A percentile compares a stretch with the other conserved stretches of the same genome.
phyloP scores from a whole-genome alignment of 1,140 invertebrate genomes.

The Linepithema humile region DNA sequence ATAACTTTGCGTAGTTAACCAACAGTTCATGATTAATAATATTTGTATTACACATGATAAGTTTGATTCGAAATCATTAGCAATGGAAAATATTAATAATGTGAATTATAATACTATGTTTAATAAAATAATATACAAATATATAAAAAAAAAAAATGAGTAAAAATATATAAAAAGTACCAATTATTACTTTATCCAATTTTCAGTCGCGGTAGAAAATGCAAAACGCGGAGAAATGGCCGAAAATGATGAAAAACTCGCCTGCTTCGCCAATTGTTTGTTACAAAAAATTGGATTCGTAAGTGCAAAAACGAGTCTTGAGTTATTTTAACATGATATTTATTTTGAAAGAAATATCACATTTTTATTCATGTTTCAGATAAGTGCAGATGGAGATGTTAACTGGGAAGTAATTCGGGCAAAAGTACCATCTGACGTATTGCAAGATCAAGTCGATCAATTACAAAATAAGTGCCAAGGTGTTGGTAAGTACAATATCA shows the following conservation, averaged over 20 bases:
- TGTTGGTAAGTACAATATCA: constrained; percentile 64
- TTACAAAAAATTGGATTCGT: constrained; percentile 68
- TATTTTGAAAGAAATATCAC: not conserved
- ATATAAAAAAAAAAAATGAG: not conserved
- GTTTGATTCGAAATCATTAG: no score
- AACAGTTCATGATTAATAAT: no score
- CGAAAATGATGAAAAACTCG: constrained; percentile 57
- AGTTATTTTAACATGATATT: not conserved
- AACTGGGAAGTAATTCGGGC: constrained; percentile 67
- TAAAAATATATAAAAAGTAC: constrained; percentile 2
- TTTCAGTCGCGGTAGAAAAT: constrained; percentile 66
- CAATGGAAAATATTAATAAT: no score
- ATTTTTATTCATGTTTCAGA: constrained; percentile 53
- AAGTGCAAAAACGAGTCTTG: constrained; percentile 18
- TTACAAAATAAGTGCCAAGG: constrained; percentile 64
- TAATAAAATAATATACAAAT: not conserved
- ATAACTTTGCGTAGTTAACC: no score
- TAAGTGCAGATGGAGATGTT: constrained; percentile 70
- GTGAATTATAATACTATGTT: no score
- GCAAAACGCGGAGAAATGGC: constrained; percentile 60
- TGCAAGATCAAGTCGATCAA: constrained; percentile 60
- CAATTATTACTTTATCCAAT: no score
- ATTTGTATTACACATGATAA: no score
- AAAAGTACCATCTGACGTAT: constrained; percentile 59
- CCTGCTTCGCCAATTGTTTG: constrained; percentile 63